Percentiles rank a stretch among this genome's conserved stretches.
phyloP scores from a whole-genome alignment of 1,140 invertebrate genomes.

The Idris sp. region DNA sequence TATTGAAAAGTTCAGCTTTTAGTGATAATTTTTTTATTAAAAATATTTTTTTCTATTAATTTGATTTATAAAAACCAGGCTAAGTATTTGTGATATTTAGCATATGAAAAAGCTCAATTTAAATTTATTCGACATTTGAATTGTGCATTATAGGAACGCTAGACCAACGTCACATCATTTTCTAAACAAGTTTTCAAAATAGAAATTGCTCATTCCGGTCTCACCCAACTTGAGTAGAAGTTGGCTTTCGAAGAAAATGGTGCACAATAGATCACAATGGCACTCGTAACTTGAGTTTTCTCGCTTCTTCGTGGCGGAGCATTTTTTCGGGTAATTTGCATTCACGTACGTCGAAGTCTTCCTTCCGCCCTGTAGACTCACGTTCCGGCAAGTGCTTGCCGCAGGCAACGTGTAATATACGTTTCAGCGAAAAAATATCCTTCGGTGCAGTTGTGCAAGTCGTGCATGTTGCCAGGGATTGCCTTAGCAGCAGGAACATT shows the following conservation, averaged over 20 bases:
- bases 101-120: too few relatives aligned
- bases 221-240: constrained; percentile 3
- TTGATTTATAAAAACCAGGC: too few relatives aligned
- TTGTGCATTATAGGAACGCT: too few relatives aligned
- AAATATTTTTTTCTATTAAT: too few relatives aligned
- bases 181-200: constrained; percentile 23
- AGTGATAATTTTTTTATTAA: too few relatives aligned
- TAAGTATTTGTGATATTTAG: too few relatives aligned
- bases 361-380: constrained; percentile 21
- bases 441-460: constrained; percentile 12
- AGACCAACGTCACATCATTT: constrained; percentile 6
- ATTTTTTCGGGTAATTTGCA: constrained; percentile 55
- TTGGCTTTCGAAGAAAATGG: constrained; percentile 20
- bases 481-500: constrained; percentile 42
- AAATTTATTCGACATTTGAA: too few relatives aligned
- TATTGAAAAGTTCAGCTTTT: too few relatives aligned
- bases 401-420: constrained; percentile 37
- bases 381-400: constrained; percentile 29
- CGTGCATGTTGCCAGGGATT: constrained; percentile 27
- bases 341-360: constrained; percentile 52
- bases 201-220: constrained; percentile 23
- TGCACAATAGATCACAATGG: constrained; percentile 48
- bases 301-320: constrained; percentile 2
- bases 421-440: constrained; percentile 40
- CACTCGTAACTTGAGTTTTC: constrained; percentile 42